Evolutionary conservation across 23 tunicate genomes (phyloP), one percentile per base, ranked within the genome.

Genomic region (Halocynthia roretzi): DNA sequence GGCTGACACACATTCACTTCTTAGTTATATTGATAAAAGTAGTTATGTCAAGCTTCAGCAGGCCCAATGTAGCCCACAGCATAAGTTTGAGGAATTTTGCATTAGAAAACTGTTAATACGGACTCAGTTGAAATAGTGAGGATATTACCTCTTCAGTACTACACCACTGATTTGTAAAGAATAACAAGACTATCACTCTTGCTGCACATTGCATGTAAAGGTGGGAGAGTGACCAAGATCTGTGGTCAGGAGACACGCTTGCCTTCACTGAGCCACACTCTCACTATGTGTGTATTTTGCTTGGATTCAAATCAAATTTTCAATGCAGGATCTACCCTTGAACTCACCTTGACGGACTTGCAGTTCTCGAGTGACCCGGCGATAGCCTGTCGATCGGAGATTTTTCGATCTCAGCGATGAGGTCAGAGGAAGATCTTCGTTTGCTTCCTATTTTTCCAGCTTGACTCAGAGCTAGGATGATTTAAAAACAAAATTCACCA

Each of bases 401-500:
- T 51, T 92, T 61, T 52, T 86, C 98, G 12, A 92, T 44, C 60
- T 92, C 98, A 11, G 98, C 92, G 52, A 92, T 92, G 17, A 92
- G 80, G 54, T 86, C 92, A 18, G 81, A 67, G 8, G 92, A 82
- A 51, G 92, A 86, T 11, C 82, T 58, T 15, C 98, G 83, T 23
- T 76, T 83, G 8, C 48, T 65, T 12, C 84, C 82, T 0, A 10
- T 7, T 74, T 92, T 92, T 7, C 67, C 54, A 6, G 23, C 84
- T 11, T 80, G 77, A 48, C 74, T 60, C 19, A 91, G 61, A 63
- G 86, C 97, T 86, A 76, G 44, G 44, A 31, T 31, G 44, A 31
- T 31, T 31, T 0, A 31, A 31, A 31, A 31, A 31, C 44, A 31
- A 31, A 31, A 31, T 31, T 31, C 44, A 31, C 1, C 44, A 31